Conservation (phyloP, 2,113 vertebrate genomes). For the Eira barbara region DNA sequence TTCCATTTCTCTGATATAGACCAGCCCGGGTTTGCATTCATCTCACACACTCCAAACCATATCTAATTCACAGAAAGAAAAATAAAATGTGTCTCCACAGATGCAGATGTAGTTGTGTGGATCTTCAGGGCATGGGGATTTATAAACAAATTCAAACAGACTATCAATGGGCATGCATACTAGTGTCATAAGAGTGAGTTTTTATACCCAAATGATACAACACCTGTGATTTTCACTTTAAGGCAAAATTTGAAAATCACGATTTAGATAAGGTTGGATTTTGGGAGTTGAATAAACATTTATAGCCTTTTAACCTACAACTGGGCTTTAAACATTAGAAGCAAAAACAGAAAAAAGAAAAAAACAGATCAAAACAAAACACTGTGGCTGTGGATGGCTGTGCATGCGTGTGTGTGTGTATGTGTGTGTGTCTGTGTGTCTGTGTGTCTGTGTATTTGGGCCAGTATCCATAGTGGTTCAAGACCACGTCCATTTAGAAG, state of each 20-base stretch:
- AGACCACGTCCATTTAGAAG: rapidly evolving
- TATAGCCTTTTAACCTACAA: neutral
- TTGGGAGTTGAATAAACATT: neutral
- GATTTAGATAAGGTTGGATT: neutral
- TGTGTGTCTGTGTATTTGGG: neutral
- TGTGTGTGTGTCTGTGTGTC: too few species aligned
- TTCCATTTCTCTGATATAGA: neutral
- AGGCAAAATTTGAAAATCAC: neutral
- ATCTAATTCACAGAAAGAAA: neutral
- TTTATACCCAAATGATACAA: neutral
- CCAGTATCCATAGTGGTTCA: rapidly evolving
- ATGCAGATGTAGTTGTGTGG: neutral
- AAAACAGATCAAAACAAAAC: neutral
- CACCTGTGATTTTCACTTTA: neutral
- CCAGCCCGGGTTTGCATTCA: neutral
- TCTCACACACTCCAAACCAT: neutral
- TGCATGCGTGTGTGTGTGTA: neutral
- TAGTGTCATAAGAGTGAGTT: neutral
- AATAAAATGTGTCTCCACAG: neutral
- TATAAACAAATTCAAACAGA: neutral
- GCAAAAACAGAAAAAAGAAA: neutral
- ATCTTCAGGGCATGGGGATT: neutral
- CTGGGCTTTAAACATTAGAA: neutral
- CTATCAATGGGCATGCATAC: neutral
- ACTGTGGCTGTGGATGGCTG: rapidly evolving